These are phyloP conservation scores for Melanargia galathea DNA, from an alignment of 2,888 invertebrate genomes.

Conservation along the genomic window DNA sequence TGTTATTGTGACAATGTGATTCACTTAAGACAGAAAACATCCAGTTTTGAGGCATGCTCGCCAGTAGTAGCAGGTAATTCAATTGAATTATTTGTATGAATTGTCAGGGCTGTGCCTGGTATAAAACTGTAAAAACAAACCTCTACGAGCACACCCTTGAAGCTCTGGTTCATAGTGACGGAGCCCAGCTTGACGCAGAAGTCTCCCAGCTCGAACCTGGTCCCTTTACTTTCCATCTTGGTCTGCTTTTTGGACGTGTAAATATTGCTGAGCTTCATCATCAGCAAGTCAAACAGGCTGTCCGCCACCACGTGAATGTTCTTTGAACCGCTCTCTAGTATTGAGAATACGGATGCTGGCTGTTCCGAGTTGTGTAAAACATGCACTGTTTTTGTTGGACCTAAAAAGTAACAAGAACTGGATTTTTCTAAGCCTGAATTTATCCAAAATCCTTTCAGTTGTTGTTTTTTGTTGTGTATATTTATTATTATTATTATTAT, in stretches of 20 bases:
- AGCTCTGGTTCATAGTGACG: conserved; percentile 95
- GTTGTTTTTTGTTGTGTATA: too few species aligned
- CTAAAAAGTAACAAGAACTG: too few species aligned
- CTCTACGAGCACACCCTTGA: conserved; percentile 96
- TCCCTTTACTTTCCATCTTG: conserved; percentile 94
- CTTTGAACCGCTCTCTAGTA: conserved; percentile 93
- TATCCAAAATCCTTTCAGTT: too few species aligned
- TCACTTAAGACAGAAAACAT: too few species aligned
- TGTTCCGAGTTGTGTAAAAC: conserved; percentile 98
- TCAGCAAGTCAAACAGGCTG: conserved; percentile 93
- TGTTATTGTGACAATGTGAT: too few species aligned
- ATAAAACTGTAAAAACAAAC: too few species aligned
- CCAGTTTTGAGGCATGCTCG: too few species aligned
- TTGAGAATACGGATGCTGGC: conserved; percentile 96
- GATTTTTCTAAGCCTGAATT: neutral
- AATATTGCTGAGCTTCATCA: conserved; percentile 93
- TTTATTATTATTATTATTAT: neutral
- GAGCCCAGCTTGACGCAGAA: conserved; percentile 96
- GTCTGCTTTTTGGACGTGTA: conserved; percentile 95
- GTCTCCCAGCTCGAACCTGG: conserved; percentile 93
- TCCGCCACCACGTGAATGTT: conserved; percentile 95
- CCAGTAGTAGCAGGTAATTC: too few species aligned
- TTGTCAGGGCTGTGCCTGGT: too few species aligned
- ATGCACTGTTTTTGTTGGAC: conserved; percentile 91
- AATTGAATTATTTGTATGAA: too few species aligned